A percentile compares a stretch with the other conserved stretches of the same genome.
These are phyloP conservation scores for Nerophis ophidion DNA, from an alignment of 2,113 vertebrate genomes.

Conservation along the genomic window DNA sequence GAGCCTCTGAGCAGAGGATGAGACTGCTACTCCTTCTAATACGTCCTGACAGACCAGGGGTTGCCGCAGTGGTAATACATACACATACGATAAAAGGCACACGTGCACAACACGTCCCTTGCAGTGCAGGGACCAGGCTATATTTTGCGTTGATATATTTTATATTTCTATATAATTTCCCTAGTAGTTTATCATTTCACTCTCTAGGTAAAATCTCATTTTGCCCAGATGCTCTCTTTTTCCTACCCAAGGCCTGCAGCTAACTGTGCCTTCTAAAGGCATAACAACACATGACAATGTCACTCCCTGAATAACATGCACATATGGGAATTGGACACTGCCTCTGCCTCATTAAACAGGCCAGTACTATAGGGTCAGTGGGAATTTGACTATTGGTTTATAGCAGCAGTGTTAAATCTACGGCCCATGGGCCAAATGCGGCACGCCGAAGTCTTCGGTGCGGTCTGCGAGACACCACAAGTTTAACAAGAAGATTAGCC, in stretches of 20 bases:
- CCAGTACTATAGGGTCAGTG: not conserved
- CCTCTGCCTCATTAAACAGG: constrained; percentile 16
- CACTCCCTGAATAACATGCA: constrained; percentile 14
- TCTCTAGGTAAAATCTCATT: constrained; percentile 3
- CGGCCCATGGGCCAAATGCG: too few relatives aligned
- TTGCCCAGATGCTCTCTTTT: constrained; percentile 23
- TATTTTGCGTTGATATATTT: not conserved
- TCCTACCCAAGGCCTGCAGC: constrained; percentile 20
- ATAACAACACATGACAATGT: constrained; percentile 11
- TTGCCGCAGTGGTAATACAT: constrained; percentile 29
- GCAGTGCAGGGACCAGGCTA: not conserved
- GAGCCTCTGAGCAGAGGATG: constrained; percentile 47
- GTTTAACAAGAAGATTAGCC: too few relatives aligned
- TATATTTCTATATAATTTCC: not conserved
- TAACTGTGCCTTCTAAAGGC: constrained; percentile 16
- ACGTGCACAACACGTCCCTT: constrained; percentile 11
- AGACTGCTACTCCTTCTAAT: constrained; percentile 60
- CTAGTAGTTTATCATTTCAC: constrained; percentile 1
- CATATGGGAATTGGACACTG: constrained; percentile 7
- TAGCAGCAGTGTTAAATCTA: too few relatives aligned
- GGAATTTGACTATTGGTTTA: not conserved
- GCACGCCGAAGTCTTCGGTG: too few relatives aligned
- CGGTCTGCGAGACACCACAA: too few relatives aligned
- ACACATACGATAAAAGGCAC: constrained; percentile 18
- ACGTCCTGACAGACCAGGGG: constrained; percentile 48